Evolutionary conservation across 2,888 invertebrate genomes (phyloP).

Genomic region (Drosophila mayaguana): DNA sequence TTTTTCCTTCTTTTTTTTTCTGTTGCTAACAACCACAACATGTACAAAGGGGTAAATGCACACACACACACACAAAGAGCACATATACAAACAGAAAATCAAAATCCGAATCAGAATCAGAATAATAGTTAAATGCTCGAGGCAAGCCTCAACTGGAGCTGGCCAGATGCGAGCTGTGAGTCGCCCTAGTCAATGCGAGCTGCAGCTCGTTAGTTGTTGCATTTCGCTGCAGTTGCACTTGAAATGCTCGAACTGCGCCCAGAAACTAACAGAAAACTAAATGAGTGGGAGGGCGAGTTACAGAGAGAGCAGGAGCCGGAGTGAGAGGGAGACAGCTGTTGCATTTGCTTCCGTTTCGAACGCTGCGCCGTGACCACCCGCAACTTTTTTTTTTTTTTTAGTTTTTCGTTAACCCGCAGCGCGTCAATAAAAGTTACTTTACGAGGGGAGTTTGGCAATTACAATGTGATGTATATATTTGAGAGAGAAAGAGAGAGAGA

Average conservation of each 20-base stretch:
- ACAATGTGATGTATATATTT: conserved; percentile 12
- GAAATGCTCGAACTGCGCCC: conserved; percentile 65
- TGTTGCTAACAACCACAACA: conserved; percentile 30
- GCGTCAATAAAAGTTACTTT: conserved; percentile 51
- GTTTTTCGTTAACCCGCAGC: conserved; percentile 59
- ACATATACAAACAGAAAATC: conserved; percentile 30
- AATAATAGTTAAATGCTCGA: conserved; percentile 53
- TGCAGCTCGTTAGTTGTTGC: conserved; percentile 33
- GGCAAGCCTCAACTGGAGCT: conserved; percentile 41
- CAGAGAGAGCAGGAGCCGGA: neutral
- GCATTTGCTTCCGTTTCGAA: conserved; percentile 50
- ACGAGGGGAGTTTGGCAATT: conserved; percentile 23
- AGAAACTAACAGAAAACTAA: conserved; percentile 31
- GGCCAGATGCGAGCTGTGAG: neutral
- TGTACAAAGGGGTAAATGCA: conserved; percentile 6
- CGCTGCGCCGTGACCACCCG: conserved; percentile 70
- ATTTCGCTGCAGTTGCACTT: conserved; percentile 61
- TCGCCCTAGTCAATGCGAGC: neutral
- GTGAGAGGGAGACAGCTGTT: conserved; percentile 17
- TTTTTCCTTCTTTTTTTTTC: conserved; percentile 6
- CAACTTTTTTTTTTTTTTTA: conserved; percentile 58
- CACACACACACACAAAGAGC: neutral
- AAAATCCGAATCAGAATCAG: conserved; percentile 50
- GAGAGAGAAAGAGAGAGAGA: neutral
- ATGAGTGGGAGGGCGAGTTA: neutral